Base-by-base conservation (phyloP, 2,888 invertebrate species). In the Listrodromus nycthemerus region DNA sequence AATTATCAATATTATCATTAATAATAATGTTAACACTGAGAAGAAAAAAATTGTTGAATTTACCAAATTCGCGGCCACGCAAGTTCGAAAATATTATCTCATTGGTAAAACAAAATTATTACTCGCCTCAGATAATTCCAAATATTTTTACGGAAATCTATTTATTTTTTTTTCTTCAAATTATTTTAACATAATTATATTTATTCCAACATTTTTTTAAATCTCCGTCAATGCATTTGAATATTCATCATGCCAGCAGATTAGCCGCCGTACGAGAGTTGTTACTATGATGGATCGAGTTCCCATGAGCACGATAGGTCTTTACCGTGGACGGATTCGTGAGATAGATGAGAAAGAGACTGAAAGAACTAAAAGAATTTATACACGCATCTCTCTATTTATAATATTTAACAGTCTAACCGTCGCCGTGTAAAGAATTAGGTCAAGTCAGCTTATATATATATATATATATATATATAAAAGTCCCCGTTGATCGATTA, bases 301-400 rank as follows among this genome's bases (percentile, higher is more conserved):
- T 65, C 27, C 65, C 66, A 37, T n/a, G 52, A 75, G 50, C 33
- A 41, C 37, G 52, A 33, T 30, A 27, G 27, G 27, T 37, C 21
- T 58, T 21, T 30, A 67, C 55, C 45, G 67, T 55, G 58, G 55
- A 45, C 55, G 33, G 41, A 75, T 55, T 66, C 52, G 65, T 37
- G 41, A 16, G 16, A 27, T 37, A n/a, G 65, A 69, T 66, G 30
- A 45, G 66, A 74, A 27, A 33, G 24, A 73, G 58, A 71, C 13
- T 30, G 77, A 48, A 71, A 73, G 61, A 19, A 71, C 13, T 30
- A 74, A 48, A 71, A 73, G 61, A 19, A 16, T 61, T 10, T 45
- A 73, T 61, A 79, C 33, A 67, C 67, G 61, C 8, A 37, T 37
- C 8, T 2, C 37, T 37, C 0, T 48, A 73, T 45, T 45, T 24